Percentiles rank a stretch among this genome's conserved stretches.
These are phyloP conservation scores for Theretra japonica DNA, from an alignment of 2,888 invertebrate genomes.

Conservation along the genomic window DNA sequence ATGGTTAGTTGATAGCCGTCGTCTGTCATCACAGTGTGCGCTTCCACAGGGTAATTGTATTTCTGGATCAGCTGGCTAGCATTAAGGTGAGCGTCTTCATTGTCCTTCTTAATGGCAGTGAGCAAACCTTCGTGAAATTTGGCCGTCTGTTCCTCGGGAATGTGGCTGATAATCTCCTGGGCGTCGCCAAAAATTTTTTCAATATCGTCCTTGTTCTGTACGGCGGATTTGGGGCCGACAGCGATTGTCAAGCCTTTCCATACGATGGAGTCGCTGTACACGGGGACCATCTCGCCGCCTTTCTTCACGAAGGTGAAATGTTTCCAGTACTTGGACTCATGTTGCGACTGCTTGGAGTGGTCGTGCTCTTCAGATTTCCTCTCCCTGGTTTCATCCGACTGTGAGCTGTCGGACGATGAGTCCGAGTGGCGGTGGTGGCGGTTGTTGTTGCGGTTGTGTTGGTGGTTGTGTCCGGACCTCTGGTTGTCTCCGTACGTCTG, in stretches of 20 bases:
- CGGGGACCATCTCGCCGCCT: conserved; percentile 40
- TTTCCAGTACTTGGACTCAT: conserved; percentile 49
- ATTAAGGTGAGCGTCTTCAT: conserved; percentile 57
- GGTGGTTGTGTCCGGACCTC: conserved; percentile 24
- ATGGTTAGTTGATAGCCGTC: conserved; percentile 77
- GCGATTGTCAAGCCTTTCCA: conserved; percentile 61
- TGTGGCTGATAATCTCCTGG: conserved; percentile 61
- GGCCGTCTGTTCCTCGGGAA: conserved; percentile 59
- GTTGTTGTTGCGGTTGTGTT: conserved; percentile 32
- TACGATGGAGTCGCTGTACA: conserved; percentile 52
- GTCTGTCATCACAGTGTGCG: conserved; percentile 69
- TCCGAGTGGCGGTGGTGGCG: conserved; percentile 34
- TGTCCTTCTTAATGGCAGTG: conserved; percentile 46
- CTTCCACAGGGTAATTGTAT: conserved; percentile 67
- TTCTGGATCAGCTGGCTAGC: conserved; percentile 68
- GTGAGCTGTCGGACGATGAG: conserved; percentile 41
- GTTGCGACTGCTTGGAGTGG: conserved; percentile 22
- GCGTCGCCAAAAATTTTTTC: conserved; percentile 67
- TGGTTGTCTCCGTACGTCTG: conserved; percentile 33
- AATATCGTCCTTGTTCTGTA: conserved; percentile 53
- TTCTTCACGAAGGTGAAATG: conserved; percentile 46
- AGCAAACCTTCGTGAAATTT: conserved; percentile 59
- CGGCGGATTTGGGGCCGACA: conserved; percentile 43
- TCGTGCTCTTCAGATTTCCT: conserved; percentile 34
- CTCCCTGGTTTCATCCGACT: conserved; percentile 32